Evolutionary conservation across 2,113 vertebrate species (phyloP), one percentile per base, ranked within the genome.

Genomic region (Pangasianodon gigas): DNA sequence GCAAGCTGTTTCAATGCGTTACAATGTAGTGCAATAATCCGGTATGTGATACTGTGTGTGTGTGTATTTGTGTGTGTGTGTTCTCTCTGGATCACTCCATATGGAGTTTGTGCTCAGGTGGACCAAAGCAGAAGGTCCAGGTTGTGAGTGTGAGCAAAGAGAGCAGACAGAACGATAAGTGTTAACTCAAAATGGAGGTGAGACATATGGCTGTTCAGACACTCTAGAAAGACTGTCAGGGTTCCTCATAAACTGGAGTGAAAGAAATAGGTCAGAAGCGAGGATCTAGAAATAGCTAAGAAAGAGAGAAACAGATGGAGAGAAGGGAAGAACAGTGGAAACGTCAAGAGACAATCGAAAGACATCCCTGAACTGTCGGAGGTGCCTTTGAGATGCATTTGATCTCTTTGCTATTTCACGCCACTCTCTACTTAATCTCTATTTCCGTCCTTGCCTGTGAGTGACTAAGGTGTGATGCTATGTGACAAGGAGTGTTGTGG

Each of bases 221-320:
- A 46, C 69, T 56, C 69, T 67, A 51, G 84, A 90, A 56, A 90
- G 44, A 74, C 86, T 88, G 86, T 71, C 81, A 83, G 48, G 87
- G 65, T 84, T 86, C 85, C 84, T 87, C 44, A 79, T 87, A 88
- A 90, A 89, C 56, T 88, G 19, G 71, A 92, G 60, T 89, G 74
- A 91, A 90, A 89, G 87, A 92, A 91, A 87, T 92, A 91, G 92
- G 90, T 91, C 77, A 89, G 60, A 86, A 51, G 52, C 37, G 69
- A 89, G 54, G 18, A 81, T 75, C 58, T 26, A 75, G 29, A 58
- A 37, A 84, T 77, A 84, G 54, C 18, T 54, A 29, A 60, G 44
- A 84, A 75, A 82, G 29, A 62, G 37, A n/a, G 56, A 51, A 41
- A 85, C 6, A 91, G 71, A 87, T 56, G 87, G 56, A 14, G 84